Conservation (phyloP, 2,797 vertebrate genomes). For the Dendrocincla tyrannina region DNA sequence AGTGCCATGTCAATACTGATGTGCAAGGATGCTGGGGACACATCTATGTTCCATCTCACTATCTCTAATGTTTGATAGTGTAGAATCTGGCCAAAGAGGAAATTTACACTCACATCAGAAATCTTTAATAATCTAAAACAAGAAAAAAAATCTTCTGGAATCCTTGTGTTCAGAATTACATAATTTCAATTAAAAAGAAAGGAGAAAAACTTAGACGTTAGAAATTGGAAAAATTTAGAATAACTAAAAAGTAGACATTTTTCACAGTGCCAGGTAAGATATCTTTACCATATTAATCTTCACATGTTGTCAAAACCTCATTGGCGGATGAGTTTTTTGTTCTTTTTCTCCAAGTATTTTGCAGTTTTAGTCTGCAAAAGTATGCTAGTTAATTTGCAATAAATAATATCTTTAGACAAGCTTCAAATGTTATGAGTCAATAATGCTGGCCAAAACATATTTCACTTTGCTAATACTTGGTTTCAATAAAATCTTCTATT, state of each 20-base stretch:
- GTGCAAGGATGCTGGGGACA: not conserved
- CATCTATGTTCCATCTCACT: not conserved
- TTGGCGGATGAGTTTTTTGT: fast-evolving
- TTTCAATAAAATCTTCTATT: not conserved
- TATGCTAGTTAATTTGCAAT: not conserved
- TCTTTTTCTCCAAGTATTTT: not conserved
- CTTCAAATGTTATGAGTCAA: not conserved
- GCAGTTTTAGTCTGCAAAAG: not conserved
- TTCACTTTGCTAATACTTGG: not conserved
- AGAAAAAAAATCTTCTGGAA: not conserved
- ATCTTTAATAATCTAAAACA: not conserved
- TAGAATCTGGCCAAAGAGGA: not conserved
- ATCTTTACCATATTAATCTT: not conserved
- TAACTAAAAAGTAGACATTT: not conserved
- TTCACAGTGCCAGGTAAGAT: not conserved
- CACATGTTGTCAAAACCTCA: not conserved
- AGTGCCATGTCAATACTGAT: not conserved
- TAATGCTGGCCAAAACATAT: not conserved
- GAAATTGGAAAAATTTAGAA: not conserved
- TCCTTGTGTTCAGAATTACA: not conserved
- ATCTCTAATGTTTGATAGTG: not conserved
- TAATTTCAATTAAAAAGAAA: not conserved
- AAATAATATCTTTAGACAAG: not conserved
- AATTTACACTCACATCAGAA: not conserved
- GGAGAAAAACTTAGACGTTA: not conserved